These are phyloP conservation scores for Archips crataeganus DNA, from an alignment of 2,888 invertebrate species.

Conservation along the genomic window DNA sequence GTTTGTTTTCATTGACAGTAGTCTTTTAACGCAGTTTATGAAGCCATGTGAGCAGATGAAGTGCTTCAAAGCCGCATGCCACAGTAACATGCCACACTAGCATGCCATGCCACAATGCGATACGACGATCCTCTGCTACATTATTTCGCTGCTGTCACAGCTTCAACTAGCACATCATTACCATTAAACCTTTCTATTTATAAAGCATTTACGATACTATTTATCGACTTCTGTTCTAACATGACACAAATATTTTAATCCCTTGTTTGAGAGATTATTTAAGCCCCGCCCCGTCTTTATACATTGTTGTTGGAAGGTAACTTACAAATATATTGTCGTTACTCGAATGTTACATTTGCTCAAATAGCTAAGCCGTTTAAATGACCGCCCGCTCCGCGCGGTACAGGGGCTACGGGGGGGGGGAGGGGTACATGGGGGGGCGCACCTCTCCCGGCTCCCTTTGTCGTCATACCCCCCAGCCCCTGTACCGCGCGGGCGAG, in stretches of 20 bases:
- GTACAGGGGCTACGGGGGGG: no score
- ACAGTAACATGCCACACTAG: neutral
- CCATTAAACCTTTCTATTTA: conserved; percentile 26
- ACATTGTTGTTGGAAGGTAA: conserved; percentile 29
- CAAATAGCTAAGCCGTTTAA: neutral
- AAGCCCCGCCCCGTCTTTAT: conserved; percentile 32
- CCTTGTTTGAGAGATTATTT: conserved; percentile 28
- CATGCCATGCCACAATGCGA: neutral
- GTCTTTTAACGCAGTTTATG: no score
- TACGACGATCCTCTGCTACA: neutral
- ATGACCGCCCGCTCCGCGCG: no score
- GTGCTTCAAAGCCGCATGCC: neutral
- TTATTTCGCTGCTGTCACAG: conserved; percentile 21
- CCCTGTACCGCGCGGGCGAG: no score
- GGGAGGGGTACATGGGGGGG: no score
- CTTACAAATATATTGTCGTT: conserved; percentile 34
- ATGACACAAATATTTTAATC: conserved; percentile 21
- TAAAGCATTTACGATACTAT: conserved; percentile 36
- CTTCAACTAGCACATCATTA: conserved; percentile 37
- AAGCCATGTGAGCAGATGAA: no score
- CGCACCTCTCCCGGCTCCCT: no score
- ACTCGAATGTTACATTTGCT: conserved; percentile 27
- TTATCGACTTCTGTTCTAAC: conserved; percentile 19
- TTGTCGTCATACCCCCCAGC: no score
- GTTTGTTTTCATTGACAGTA: no score